Percentiles rank a stretch among this genome's conserved stretches.
These are phyloP conservation scores for Toxostoma redivivum DNA, from an alignment of 2,113 vertebrate species.

Conservation along the genomic window DNA sequence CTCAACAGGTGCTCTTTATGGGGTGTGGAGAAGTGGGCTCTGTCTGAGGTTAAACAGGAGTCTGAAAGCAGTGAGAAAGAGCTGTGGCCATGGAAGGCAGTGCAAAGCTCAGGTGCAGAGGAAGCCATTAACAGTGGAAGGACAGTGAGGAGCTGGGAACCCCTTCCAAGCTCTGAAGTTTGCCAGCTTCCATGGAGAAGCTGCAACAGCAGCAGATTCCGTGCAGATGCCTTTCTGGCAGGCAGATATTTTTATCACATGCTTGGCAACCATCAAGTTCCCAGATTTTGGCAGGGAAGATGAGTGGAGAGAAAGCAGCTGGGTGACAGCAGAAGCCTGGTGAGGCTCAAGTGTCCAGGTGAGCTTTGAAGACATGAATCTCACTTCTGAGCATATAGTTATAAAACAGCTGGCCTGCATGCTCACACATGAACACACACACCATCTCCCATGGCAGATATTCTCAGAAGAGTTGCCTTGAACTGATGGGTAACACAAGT, in stretches of 20 bases:
- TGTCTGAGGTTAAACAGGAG: neutral
- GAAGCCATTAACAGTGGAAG: neutral
- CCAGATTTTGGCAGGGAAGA: neutral
- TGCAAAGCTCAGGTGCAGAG: neutral
- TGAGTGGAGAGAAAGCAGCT: neutral
- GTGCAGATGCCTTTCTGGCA: neutral
- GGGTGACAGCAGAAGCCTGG: neutral
- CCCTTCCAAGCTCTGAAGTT: neutral
- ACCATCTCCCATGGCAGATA: neutral
- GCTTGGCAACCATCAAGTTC: rapidly evolving
- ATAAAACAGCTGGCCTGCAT: no score
- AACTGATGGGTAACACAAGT: neutral
- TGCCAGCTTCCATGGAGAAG: neutral
- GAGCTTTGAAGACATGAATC: neutral
- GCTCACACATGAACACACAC: rapidly evolving
- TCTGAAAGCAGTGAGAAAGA: neutral
- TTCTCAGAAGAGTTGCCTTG: neutral
- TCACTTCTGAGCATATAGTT: neutral
- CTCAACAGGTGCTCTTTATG: neutral
- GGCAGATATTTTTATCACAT: neutral
- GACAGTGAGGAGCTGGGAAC: neutral
- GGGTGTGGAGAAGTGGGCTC: neutral
- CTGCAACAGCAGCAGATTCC: neutral
- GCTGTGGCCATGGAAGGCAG: neutral
- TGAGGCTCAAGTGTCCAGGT: neutral